Base-by-base conservation (phyloP, 1,140 invertebrate genomes). In the Zaprionus nigranus region DNA sequence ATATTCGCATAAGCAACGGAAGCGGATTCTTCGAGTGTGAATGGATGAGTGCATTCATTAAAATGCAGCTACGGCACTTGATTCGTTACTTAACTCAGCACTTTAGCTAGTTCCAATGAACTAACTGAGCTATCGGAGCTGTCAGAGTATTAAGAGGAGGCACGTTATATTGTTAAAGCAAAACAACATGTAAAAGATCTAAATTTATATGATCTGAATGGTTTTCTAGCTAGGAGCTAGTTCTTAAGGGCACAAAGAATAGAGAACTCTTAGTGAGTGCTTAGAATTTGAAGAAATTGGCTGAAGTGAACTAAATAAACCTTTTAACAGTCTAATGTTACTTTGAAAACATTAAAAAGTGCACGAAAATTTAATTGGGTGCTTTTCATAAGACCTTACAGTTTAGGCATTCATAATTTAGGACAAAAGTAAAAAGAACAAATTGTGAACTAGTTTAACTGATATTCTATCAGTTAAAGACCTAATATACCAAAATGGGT, bases 1-100 rank as follows among this genome's bases (percentile, higher is more conserved):
- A 80, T 79, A 83, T 83, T 72, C 66, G 68, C 84, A 80, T 71
- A 71, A 68, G 61, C 51, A 87, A 86, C 80, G 84, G 69, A 86
- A 83, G 70, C 77, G 58, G 26, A 73, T 73, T 79, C 59, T 67
- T 65, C 64, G 28, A 46, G 69, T 66, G 62, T 51, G 20, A 68
- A 68, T 86, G 59, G 59, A 82, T 65, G 77, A 82, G 77, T 73
- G 64, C 73, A 83, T 83, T 77, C 73, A 83, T 80, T 80, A 38
- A 53, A 46, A 68, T 28, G n/a, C 38, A 58, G n/a, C 34, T 13
- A 24, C 49, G 28, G 28, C 38, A 59, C 38, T 46, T 40, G 22
- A 49, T 67, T 49, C 26, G 46, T 51, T 51, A 51, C 46, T 51
- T 51, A 51, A 51, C 20, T 51, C 46, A 51, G 46, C 46, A 51